Base-by-base conservation (phyloP, 2,113 vertebrate genomes). In the Pheucticus melanocephalus region DNA sequence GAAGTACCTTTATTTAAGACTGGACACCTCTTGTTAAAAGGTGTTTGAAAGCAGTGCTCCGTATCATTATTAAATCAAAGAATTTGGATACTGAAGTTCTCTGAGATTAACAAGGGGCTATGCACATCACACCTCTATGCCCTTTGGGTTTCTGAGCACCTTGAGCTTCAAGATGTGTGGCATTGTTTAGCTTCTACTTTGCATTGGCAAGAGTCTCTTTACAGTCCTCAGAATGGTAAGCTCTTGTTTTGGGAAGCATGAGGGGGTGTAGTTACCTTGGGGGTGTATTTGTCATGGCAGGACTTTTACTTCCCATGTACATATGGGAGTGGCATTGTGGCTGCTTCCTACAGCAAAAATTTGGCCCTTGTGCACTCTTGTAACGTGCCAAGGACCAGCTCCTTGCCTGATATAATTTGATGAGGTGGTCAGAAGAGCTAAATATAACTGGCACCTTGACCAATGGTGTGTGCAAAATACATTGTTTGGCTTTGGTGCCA, bases 1-100 rank as follows among this genome's bases (percentile, higher is more conserved):
- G 42, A 40, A 80, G 13, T 39, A 73, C 13, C 11, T 89, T 94
- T 85, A 14, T 82, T 90, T 85, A 87, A 85, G 50, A 20, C 37
- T 61, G 31, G 18, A 6, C 6, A 6, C 17, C 17, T 37, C 4
- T 17, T 51, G 14, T 51, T 84, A 40, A 21, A 53, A 59, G 23
- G 12, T 90, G 21, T 68, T 92, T 60, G 75, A 72, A 94, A 90
- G 37, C 60, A 86, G 12, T 25, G 14, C 30, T 90, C 28, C 0
- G 0, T 59, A 60, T 54, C 11, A 19, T 47, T 44, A 23, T 56
- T 68, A 9, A 65, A n/a, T 65, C 10, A 63, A 91, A 78, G 18
- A 93, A 39, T 45, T 90, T 93, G 60, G 25, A 35, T 31, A 10
- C n/a, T 84, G 53, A 40, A 23, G 27, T 71, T 91, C 31, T 7